Conservation (phyloP, 2,888 invertebrate genomes). For the Tenodera sinensis region DNA sequence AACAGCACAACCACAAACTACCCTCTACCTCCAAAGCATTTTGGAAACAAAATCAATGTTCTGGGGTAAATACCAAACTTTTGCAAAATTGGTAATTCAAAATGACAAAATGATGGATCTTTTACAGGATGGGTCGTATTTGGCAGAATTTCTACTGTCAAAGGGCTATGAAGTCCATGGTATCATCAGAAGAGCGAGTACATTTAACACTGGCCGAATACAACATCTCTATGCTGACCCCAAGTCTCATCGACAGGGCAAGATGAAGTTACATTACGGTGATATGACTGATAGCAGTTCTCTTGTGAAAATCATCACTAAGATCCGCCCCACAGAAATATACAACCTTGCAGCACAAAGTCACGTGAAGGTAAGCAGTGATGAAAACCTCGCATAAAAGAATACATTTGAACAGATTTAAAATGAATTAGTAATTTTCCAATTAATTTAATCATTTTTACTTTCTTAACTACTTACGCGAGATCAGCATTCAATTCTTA, state of each 20-base stretch:
- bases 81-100: no score
- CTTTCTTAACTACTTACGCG: background rate
- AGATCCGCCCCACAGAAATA: slow-evolving; percentile 83
- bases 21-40: no score
- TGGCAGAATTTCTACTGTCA: slow-evolving; percentile 86
- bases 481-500: background rate
- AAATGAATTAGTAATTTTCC: background rate
- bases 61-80: no score
- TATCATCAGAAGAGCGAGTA: slow-evolving; percentile 88
- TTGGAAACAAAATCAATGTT: no score
- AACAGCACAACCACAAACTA: no score
- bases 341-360: slow-evolving; percentile 99
- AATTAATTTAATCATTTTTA: background rate
- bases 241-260: slow-evolving; percentile 79
- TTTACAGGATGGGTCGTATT: slow-evolving; percentile 90
- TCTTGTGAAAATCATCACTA: slow-evolving; percentile 77
- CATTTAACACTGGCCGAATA: slow-evolving; percentile 95
- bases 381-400: background rate
- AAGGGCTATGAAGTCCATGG: slow-evolving; percentile 97
- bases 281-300: slow-evolving; percentile 98
- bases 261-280: slow-evolving; percentile 94
- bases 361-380: slow-evolving; percentile 81
- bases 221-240: slow-evolving; percentile 94
- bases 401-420: background rate
- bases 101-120: no score